Conservation (phyloP, 1,140 invertebrate species). For the Saccostrea echinata region DNA sequence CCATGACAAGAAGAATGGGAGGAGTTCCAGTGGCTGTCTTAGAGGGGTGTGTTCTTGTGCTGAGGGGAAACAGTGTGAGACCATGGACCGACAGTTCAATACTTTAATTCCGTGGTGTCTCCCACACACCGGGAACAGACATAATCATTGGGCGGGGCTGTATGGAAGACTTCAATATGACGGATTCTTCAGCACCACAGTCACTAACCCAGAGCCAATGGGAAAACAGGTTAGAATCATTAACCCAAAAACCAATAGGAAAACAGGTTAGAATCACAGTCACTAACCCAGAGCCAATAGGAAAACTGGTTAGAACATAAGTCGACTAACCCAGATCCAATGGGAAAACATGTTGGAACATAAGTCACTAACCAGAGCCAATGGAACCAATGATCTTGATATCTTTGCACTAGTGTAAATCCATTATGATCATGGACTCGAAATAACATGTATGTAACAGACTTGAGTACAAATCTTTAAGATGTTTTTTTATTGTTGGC, state of each 20-base stretch:
- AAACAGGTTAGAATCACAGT: constrained; percentile 72
- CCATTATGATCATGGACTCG: too few relatives aligned
- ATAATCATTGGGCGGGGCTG: constrained; percentile 91
- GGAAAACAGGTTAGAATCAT: constrained; percentile 87
- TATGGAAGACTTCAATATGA: constrained; percentile 91
- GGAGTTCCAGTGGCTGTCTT: constrained; percentile 82
- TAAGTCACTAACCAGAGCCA: background rate
- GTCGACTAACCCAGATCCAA: constrained; percentile 91
- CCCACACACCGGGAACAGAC: constrained; percentile 91
- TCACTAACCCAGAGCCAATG: constrained; percentile 92
- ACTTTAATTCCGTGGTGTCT: constrained; percentile 95
- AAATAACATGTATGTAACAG: too few relatives aligned
- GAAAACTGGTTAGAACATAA: constrained; percentile 84
- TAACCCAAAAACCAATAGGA: background rate
- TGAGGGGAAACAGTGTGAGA: constrained; percentile 84
- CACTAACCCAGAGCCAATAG: background rate
- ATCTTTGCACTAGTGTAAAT: too few relatives aligned
- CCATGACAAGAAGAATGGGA: constrained; percentile 87
- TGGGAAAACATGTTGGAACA: constrained; percentile 89
- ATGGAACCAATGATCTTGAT: background rate
- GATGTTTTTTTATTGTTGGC: too few relatives aligned
- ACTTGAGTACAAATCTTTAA: too few relatives aligned
- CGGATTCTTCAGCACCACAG: constrained; percentile 91
- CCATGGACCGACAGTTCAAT: constrained; percentile 89
- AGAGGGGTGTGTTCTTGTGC: constrained; percentile 91